Conservation (phyloP, 1,140 invertebrate genomes). For the Drosophila triauraria region DNA sequence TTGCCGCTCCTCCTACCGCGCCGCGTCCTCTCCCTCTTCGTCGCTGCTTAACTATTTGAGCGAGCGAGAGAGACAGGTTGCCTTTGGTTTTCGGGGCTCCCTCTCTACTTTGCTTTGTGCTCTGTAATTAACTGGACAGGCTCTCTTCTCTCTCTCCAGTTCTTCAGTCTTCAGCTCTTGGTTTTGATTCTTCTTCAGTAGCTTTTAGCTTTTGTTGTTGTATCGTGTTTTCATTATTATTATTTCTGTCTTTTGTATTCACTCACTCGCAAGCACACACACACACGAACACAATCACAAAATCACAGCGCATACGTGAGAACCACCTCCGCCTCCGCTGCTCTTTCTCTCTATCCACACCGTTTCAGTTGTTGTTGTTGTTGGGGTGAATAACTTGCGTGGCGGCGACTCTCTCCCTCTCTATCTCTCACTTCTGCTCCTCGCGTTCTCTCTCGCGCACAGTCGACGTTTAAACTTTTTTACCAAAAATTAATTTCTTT, state of each 20-base stretch:
- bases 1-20: conserved; percentile 1
- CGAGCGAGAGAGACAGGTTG: conserved; percentile 50
- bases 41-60: conserved; percentile 23
- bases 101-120: conserved; percentile 71
- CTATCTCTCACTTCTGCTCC: conserved; percentile 47
- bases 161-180: conserved; percentile 42
- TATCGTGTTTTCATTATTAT: conserved; percentile 78
- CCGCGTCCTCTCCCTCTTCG: conserved; percentile 19
- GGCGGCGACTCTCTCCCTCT: conserved; percentile 72
- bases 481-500: conserved; percentile 71
- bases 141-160: conserved; percentile 40
- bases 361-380: conserved; percentile 62
- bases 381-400: conserved; percentile 81
- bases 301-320: conserved; percentile 74
- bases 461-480: conserved; percentile 53
- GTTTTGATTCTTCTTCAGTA: conserved; percentile 30
- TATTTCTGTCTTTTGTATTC: conserved; percentile 68
- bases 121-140: conserved; percentile 72
- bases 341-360: conserved; percentile 16
- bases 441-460: conserved; percentile 36
- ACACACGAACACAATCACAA: conserved; percentile 38
- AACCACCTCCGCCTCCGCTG: conserved; percentile 46
- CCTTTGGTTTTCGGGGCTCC: conserved; percentile 38
- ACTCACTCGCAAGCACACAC: conserved; percentile 46
- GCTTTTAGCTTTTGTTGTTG: conserved; percentile 57